Conservation (phyloP, 2,888 invertebrate genomes). For the Thecocarcelia acutangulata region DNA sequence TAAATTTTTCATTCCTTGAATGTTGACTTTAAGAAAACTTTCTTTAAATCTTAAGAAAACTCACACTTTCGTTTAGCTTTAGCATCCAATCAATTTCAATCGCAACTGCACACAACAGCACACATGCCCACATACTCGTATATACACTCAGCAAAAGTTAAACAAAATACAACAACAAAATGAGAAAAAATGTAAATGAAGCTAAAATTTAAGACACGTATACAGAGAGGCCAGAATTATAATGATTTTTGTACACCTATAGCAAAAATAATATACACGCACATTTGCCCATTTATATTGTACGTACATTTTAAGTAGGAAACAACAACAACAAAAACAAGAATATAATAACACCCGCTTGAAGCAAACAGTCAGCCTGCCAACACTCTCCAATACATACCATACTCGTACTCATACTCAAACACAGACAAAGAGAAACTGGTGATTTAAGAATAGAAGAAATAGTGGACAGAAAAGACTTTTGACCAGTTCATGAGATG, state of each 20-base stretch:
- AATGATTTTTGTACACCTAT: conserved; percentile 45
- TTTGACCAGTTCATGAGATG: conserved; percentile 49
- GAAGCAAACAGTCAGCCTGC: neutral
- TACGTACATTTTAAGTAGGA: conserved; percentile 46
- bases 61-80: conserved; percentile 73
- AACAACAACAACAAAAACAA: conserved; percentile 26
- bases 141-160: conserved; percentile 1
- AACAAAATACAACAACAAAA: conserved; percentile 11
- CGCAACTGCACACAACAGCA: conserved; percentile 68
- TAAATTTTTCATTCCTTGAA: conserved; percentile 31
- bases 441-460: conserved; percentile 47
- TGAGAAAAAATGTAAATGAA: conserved; percentile 45
- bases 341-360: conserved; percentile 20
- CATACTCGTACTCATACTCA: neutral
- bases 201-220: conserved; percentile 47
- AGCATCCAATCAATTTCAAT: conserved; percentile 78
- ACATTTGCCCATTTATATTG: conserved; percentile 41
- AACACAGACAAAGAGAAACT: conserved; percentile 5
- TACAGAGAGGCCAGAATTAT: conserved; percentile 17
- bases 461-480: conserved; percentile 59
- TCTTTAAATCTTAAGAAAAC: conserved; percentile 68
- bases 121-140: conserved; percentile 22
- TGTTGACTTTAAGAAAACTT: conserved; percentile 60
- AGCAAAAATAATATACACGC: conserved; percentile 30
- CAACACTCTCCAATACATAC: neutral